Conservation (phyloP, 2,797 vertebrate species). For the Hydrophis major region DNA sequence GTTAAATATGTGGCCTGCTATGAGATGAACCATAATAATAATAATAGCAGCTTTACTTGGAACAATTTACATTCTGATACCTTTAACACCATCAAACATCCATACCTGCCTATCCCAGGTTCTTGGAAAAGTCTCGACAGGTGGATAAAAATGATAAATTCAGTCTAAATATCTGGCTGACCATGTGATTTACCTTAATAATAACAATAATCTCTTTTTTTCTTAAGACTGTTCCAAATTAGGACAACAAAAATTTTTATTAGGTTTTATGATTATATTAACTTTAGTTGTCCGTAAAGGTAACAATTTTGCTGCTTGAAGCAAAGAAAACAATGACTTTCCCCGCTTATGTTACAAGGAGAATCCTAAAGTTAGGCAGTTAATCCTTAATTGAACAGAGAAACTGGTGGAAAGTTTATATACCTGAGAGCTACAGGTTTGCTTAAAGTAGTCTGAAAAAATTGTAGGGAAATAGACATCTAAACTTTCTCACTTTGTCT, state of each 20-base stretch:
- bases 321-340: neutral
- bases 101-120: neutral
- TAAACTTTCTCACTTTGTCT: neutral
- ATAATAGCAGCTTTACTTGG: neutral
- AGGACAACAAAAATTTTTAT: neutral
- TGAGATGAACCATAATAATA: neutral
- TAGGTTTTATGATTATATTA: neutral
- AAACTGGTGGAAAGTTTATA: neutral
- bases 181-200: neutral
- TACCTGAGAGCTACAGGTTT: neutral
- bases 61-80: neutral
- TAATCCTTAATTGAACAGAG: neutral
- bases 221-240: neutral
- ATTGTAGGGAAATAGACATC: neutral
- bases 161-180: neutral
- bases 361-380: neutral
- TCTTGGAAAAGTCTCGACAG: neutral
- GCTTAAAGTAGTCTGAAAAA: neutral
- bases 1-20: neutral
- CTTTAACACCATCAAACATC: neutral
- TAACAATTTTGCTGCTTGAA: neutral
- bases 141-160: neutral
- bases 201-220: neutral
- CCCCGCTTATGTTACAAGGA: neutral
- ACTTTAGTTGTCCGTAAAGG: neutral